Percentiles rank a stretch among this genome's conserved stretches.
Conservation (phyloP, 2,888 invertebrate species). For the Lasioglossum leucozonium region DNA sequence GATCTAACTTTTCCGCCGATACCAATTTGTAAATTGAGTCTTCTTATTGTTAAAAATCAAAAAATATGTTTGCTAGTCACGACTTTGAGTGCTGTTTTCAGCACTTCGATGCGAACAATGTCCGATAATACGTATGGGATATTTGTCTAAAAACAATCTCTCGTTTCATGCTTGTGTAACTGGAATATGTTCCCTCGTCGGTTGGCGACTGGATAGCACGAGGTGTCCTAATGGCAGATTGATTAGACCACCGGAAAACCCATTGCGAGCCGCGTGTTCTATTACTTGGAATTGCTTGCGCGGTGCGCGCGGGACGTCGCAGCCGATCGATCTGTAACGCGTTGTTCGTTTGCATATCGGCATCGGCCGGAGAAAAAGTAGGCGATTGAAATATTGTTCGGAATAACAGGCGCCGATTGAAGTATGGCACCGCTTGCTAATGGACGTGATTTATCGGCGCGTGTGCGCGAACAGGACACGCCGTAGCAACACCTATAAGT, state of each 20-base stretch:
- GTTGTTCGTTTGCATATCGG: background rate
- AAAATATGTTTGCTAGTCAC: too few relatives aligned
- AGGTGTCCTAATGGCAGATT: background rate
- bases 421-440: constrained; percentile 31
- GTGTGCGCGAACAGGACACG: constrained; percentile 15
- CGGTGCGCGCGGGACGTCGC: background rate
- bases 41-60: too few relatives aligned
- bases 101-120: background rate
- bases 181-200: too few relatives aligned
- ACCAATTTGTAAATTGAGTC: too few relatives aligned
- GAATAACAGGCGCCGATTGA: constrained; percentile 17
- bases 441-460: constrained; percentile 42
- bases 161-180: too few relatives aligned
- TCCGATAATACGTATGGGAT: background rate
- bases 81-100: background rate
- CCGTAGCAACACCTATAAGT: constrained; percentile 37
- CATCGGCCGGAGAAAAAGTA: background rate
- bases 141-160: too few relatives aligned
- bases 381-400: constrained; percentile 30
- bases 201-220: too few relatives aligned
- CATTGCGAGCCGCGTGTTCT: background rate
- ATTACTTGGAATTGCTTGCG: background rate
- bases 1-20: too few relatives aligned
- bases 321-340: background rate
- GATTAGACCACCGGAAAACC: background rate